Base-by-base conservation (phyloP, 2,113 vertebrate species). In the Drymodes brunneopygia region DNA sequence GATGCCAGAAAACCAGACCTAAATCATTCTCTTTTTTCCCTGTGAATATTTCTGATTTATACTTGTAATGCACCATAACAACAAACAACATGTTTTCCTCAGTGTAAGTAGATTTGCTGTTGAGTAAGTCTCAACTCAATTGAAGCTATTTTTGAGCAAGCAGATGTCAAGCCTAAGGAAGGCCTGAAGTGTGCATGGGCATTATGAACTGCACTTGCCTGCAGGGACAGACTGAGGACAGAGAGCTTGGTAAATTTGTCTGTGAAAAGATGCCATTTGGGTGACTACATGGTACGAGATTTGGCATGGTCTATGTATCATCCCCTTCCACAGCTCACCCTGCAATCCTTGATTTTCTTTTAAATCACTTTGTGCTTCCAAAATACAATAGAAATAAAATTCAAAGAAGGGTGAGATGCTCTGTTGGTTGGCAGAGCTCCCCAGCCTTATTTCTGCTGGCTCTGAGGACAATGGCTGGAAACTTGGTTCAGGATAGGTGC, bases 1-100 rank as follows among this genome's bases (percentile, higher is more conserved):
- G 42, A 60, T 97, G 88, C 92, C 86, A 90, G 65, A 90, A 96
- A 92, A 79, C 45, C 62, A 92, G 74, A 79, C 66, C 53, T 90
- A 84, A 96, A 78, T 94, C 2, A 60, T 78, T 69, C 25, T 47
- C 12, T 20, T 81, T 88, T 91, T 57, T 69, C 48, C 23, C 50
- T 70, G 64, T 90, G 64, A 95, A 93, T 93, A 84, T 88, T 95
- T 95, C 73, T 88, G 57, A 94, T 93, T 95, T 95, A 93, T 50
- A 90, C 66, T 92, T 50, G 82, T 91, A 96, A 93, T 90, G 79
- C 73, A 86, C 90, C 94, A 61, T 94, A 94, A 96, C 87, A 97
- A 87, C 93, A 97, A 96, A 96, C 92, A 96, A 85, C 86, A 79
- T 91, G 90, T 94, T 97, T 94, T 94, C 69, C 64, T 86, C 81